These are phyloP conservation scores for Branchellion lobata DNA, from an alignment of 2,888 invertebrate genomes.

Conservation along the genomic window DNA sequence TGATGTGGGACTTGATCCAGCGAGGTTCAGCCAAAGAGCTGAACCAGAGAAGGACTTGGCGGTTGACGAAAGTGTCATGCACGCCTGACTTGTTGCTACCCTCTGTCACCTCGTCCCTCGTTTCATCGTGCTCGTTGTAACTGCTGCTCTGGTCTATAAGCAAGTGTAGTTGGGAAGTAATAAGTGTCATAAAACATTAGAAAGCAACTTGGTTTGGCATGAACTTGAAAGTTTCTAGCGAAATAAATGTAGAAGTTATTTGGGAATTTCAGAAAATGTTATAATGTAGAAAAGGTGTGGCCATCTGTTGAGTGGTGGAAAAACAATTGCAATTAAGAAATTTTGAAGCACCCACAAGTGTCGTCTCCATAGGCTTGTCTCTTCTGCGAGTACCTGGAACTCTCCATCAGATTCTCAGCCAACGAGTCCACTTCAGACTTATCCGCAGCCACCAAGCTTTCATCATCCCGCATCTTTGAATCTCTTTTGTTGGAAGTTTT, in stretches of 20 bases:
- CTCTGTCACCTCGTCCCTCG: not conserved
- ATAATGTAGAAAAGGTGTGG: no score
- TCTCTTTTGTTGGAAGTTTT: not conserved
- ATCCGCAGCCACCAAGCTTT: not conserved
- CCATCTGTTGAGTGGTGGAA: no score
- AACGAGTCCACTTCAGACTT: not conserved
- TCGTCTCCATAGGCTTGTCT: not conserved
- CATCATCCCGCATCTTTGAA: no score
- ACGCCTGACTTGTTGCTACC: not conserved
- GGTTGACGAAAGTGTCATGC: not conserved
- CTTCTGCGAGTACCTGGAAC: not conserved
- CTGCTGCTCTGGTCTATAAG: not conserved
- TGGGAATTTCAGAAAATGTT: no score
- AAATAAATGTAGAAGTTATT: no score
- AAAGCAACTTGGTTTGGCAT: no score
- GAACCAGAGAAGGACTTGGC: slow-evolving; percentile 2
- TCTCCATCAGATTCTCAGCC: not conserved
- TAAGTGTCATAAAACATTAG: no score
- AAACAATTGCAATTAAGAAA: no score
- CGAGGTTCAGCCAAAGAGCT: slow-evolving; percentile 10
- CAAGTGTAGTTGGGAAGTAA: no score
- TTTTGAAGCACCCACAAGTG: no score
- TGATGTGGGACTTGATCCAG: slow-evolving; percentile 14
- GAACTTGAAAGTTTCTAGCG: no score
- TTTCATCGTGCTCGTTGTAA: not conserved